These are phyloP conservation scores for Eulemur rubriventer DNA, from an alignment of 2,797 vertebrate genomes.

Conservation along the genomic window DNA sequence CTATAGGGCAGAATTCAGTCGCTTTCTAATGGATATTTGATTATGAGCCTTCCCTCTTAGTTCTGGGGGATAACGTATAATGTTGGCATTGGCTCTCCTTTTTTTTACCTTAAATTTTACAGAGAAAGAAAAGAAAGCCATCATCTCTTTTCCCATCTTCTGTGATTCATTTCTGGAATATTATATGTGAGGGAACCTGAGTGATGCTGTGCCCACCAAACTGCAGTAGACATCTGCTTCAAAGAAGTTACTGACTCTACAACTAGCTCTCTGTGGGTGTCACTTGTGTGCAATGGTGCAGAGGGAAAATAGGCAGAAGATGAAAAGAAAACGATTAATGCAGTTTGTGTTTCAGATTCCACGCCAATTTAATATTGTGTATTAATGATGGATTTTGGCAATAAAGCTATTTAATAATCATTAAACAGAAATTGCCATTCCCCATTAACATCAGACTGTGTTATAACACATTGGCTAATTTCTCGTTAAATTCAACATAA, in stretches of 20 bases:
- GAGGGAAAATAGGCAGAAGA: conserved; percentile 21
- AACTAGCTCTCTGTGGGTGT: neutral
- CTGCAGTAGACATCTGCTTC: neutral
- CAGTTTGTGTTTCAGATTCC: conserved; percentile 55
- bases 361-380: conserved; percentile 54
- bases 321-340: conserved; percentile 35
- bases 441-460: conserved; percentile 34
- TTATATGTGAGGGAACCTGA: neutral
- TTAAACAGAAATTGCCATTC: conserved; percentile 58
- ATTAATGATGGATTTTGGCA: conserved; percentile 66
- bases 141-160: neutral
- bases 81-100: neutral
- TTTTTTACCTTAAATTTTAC: conserved; percentile 27
- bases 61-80: neutral
- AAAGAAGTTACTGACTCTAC: neutral
- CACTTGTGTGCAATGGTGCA: neutral
- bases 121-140: neutral
- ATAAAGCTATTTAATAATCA: conserved; percentile 70
- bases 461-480: conserved; percentile 53
- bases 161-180: neutral
- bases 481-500: conserved; percentile 50
- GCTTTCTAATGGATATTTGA: neutral
- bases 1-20: neutral
- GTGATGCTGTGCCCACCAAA: neutral
- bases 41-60: neutral